Base-by-base conservation (phyloP, 1,140 invertebrate species). In the Rhagoletis zephyria region DNA sequence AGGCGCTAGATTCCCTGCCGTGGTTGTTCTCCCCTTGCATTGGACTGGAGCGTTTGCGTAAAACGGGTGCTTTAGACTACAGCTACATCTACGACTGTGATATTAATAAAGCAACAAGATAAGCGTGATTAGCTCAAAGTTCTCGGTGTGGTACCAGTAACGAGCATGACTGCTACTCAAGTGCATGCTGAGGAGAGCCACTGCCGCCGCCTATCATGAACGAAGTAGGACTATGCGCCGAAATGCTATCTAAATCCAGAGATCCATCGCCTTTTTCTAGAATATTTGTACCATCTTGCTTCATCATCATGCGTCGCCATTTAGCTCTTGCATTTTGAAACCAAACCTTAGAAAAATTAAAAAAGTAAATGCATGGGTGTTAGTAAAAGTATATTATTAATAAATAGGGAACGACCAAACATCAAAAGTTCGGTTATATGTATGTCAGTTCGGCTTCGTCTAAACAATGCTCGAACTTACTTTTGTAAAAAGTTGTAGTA, bases 251-350 rank as follows among this genome's bases (percentile, higher is more conserved):
- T 91, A 95, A 93, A 90, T 95, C 94, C 86, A 95, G 88, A 14
- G 94, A 93, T 7, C 94, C 94, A 89, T 95, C 95, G 90, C 95
- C 95, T 89, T 96, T 96, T 90, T 96, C 95, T 89, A 95, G 93
- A 88, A 92, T 89, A 63, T 90, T 92, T 89, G 96, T 96, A 91
- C 95, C 96, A 90, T 97, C 96, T 90, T 97, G 96, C 91, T 97
- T 97, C 90, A 97, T 95, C 93, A 97, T 96, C 95, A 98, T 97
- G 89, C 98, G 95, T 90, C 98, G 95, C 96, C 98, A 99, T 95
- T 99, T 99, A 90, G 98, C 98, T 85, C 98, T 94, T 1, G 92
- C 92, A 93, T 99, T 99, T 95, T 99, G 98, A 94, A 99, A 99
- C 98, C 98, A 99, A 77, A 60, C 86, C 85, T 85, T 67, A 4